phyloP scores from a whole-genome alignment of 2,113 vertebrate species.

The Daphoenositta chrysoptera region DNA sequence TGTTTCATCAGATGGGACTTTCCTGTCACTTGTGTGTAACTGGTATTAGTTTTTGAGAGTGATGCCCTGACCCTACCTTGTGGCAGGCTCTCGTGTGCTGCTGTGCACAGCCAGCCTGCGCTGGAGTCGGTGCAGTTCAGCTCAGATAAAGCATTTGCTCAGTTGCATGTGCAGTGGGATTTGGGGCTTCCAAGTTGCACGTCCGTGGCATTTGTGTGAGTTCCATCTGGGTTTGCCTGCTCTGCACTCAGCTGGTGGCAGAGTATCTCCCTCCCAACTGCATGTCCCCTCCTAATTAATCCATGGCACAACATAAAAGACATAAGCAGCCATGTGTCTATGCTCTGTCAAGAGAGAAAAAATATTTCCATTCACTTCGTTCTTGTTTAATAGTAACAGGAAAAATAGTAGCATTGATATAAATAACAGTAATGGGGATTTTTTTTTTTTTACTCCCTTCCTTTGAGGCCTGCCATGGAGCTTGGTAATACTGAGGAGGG shows the following conservation, averaged over 20 bases:
- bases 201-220: not conserved
- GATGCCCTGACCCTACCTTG: not conserved
- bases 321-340: not conserved
- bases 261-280: not conserved
- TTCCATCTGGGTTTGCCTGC: not conserved
- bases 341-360: not conserved
- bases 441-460: not conserved
- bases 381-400: not conserved
- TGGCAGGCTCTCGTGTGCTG: not conserved
- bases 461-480: not conserved
- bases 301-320: not conserved
- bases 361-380: not conserved
- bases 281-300: not conserved
- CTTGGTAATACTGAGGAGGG: not conserved
- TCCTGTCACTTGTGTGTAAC: not conserved
- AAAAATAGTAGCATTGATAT: not conserved
- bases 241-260: rapidly evolving
- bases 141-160: not conserved
- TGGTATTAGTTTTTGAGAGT: not conserved
- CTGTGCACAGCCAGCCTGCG: not conserved
- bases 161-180: not conserved
- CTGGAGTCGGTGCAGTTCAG: not conserved
- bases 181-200: not conserved
- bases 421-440: not conserved
- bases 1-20: not conserved